Conservation (phyloP, 2,888 invertebrate species). For the Acanthococcus lagerstroemiae region DNA sequence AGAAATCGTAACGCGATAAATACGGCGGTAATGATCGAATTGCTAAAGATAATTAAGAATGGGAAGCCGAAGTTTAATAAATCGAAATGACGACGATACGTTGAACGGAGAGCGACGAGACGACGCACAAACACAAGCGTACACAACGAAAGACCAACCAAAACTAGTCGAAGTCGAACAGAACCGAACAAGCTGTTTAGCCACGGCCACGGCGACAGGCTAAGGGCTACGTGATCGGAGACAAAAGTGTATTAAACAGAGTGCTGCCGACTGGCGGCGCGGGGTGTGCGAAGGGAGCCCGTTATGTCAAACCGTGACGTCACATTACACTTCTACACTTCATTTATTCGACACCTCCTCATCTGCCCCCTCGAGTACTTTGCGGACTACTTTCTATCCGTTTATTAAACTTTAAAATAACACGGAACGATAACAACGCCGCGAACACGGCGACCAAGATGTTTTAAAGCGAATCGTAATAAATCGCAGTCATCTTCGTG, state of each 20-base stretch:
- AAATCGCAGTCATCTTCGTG: constrained; percentile 26
- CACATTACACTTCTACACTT: constrained; percentile 30
- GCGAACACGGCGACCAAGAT: background rate
- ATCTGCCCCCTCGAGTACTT: constrained; percentile 26
- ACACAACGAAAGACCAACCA: constrained; percentile 2
- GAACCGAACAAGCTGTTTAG: constrained; percentile 28
- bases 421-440: constrained; percentile 24
- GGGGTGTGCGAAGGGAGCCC: constrained; percentile 4
- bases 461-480: constrained; percentile 9
- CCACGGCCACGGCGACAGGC: constrained; percentile 19
- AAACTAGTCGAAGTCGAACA: constrained; percentile 22
- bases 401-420: constrained; percentile 30
- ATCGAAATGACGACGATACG: background rate
- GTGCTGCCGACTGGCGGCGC: background rate
- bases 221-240: constrained; percentile 21
- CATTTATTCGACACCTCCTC: constrained; percentile 29
- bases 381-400: constrained; percentile 28
- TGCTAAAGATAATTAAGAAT: background rate
- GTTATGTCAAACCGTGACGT: constrained; percentile 29
- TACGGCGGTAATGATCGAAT: background rate
- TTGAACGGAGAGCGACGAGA: background rate
- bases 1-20: background rate
- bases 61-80: no score
- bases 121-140: background rate
- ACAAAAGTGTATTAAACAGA: constrained; percentile 21